These are phyloP conservation scores for Lichenostomus cassidix DNA, from an alignment of 2,113 vertebrate species.

Conservation along the genomic window DNA sequence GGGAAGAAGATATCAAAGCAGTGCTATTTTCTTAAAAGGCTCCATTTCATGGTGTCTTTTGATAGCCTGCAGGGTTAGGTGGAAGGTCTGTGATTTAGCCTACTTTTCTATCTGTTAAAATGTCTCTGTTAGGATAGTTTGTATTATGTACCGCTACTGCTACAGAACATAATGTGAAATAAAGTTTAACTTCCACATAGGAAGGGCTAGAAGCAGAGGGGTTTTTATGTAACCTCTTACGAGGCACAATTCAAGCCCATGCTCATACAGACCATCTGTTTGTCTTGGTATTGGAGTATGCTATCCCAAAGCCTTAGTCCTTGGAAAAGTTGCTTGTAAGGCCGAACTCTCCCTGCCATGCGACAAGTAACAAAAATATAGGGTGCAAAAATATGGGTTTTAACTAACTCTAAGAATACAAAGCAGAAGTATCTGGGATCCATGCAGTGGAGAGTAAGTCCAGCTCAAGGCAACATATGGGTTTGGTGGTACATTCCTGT, in stretches of 20 bases:
- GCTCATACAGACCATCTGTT: background rate
- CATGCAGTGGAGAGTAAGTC: background rate
- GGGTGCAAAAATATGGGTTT: background rate
- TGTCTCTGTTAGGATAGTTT: background rate
- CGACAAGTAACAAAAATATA: background rate
- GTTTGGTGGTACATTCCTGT: background rate
- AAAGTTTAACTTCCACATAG: background rate
- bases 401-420: background rate
- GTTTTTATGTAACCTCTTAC: background rate
- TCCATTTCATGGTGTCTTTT: slow-evolving; percentile 52
- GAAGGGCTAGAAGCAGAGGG: background rate
- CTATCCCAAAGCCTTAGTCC: background rate
- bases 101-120: slow-evolving; percentile 50
- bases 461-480: background rate
- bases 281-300: background rate
- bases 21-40: slow-evolving; percentile 47
- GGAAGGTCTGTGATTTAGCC: slow-evolving; percentile 55
- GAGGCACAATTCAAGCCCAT: background rate
- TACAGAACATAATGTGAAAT: slow-evolving; percentile 11
- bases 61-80: slow-evolving; percentile 41
- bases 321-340: background rate
- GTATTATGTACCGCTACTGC: background rate
- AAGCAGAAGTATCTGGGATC: background rate
- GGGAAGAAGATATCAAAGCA: slow-evolving; percentile 59
- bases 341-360: background rate